phyloP scores from a whole-genome alignment of 2,113 vertebrate species.

The Ciconia stormi region DNA sequence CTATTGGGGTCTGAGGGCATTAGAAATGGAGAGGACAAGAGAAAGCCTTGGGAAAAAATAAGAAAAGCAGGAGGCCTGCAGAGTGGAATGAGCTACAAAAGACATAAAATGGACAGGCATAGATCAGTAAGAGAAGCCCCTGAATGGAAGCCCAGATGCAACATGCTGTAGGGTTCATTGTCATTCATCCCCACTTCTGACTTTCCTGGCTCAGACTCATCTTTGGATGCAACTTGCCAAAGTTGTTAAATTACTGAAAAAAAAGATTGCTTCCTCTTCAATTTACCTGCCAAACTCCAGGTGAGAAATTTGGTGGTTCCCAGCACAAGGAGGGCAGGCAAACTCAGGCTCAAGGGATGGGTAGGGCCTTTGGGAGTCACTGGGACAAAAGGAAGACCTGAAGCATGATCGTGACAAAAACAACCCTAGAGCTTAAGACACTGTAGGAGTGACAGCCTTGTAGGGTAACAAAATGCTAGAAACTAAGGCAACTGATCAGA shows the following conservation, averaged over 20 bases:
- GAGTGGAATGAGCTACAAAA: background rate
- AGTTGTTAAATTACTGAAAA: background rate
- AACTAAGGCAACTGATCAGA: background rate
- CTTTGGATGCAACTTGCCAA: background rate
- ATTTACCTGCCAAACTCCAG: background rate
- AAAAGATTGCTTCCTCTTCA: background rate
- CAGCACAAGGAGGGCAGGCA: background rate
- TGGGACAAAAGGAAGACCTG: background rate
- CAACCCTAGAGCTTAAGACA: background rate
- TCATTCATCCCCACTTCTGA: background rate
- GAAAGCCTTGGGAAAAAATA: background rate
- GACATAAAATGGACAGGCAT: background rate
- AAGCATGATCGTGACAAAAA: background rate
- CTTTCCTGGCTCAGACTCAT: background rate
- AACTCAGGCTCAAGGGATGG: background rate
- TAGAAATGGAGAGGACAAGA: background rate
- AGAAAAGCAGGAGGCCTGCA: background rate
- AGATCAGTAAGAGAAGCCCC: background rate
- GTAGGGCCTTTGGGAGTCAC: background rate
- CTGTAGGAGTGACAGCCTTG: background rate
- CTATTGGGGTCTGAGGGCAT: background rate
- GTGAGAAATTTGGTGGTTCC: background rate
- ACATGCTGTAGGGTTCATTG: background rate
- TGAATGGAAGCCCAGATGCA: background rate
- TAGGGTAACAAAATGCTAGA: background rate